A percentile compares a stretch with the other conserved stretches of the same genome.
Evolutionary conservation across 2,113 vertebrate genomes (phyloP).

Genomic region (Semnopithecus entellus): DNA sequence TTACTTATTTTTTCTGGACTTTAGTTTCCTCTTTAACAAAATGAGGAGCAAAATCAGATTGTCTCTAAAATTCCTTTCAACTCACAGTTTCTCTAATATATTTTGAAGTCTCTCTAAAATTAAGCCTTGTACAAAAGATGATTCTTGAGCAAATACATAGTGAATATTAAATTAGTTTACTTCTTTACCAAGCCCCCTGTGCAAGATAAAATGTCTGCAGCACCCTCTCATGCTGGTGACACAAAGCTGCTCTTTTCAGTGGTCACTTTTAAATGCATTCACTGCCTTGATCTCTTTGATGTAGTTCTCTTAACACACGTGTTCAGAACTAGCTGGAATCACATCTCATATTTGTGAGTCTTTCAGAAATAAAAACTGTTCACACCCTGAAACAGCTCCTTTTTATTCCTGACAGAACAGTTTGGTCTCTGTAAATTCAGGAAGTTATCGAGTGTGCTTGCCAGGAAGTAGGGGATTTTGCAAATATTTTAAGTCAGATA

Average conservation of each 20-base stretch:
- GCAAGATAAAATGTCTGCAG: not conserved
- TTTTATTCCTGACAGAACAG: constrained; percentile 53
- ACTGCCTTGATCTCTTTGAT: not conserved
- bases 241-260: not conserved
- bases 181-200: not conserved
- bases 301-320: not conserved
- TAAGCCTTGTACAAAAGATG: not conserved
- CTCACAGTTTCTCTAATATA: not conserved
- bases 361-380: constrained; percentile 57
- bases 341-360: not conserved
- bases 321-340: constrained; percentile 34
- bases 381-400: not conserved
- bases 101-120: constrained; percentile 27
- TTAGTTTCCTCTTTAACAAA: not conserved
- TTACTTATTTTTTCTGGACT: not conserved
- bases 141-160: not conserved
- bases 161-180: not conserved
- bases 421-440: constrained; percentile 42
- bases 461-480: constrained; percentile 45
- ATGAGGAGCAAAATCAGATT: not conserved
- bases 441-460: not conserved
- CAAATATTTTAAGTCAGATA: constrained; percentile 42
- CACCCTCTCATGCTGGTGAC: not conserved
- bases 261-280: not conserved
- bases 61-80: not conserved